Evolutionary conservation across 64 coral and sea anemone genomes (phyloP).

Genomic region (Astreopora myriophthalma): DNA sequence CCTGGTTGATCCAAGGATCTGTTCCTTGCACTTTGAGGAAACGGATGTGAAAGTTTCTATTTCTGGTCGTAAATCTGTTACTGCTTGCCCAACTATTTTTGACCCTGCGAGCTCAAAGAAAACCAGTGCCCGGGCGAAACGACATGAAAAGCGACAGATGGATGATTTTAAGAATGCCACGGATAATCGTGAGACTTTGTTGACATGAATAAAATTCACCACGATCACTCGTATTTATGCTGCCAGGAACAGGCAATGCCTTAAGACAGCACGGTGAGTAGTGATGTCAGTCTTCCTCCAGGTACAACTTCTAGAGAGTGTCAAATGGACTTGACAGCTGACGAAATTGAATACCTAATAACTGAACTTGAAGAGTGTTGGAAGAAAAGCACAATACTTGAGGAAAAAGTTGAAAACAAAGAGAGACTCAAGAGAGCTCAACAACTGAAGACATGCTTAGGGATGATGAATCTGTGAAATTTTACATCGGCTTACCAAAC

Average conservation of each 20-base stretch:
- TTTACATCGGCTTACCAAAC: constrained; percentile 35
- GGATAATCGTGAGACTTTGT: neutral
- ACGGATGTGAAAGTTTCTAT: neutral
- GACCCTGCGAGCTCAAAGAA: neutral
- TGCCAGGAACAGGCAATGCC: neutral
- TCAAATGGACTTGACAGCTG: constrained; percentile 1
- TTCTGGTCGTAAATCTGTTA: neutral
- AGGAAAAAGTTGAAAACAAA: neutral
- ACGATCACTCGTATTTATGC: neutral
- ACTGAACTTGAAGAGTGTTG: neutral
- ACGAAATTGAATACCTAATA: neutral
- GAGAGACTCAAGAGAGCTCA: neutral
- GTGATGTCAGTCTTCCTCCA: neutral
- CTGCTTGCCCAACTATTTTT: neutral
- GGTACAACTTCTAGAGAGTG: neutral
- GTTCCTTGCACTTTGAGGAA: neutral
- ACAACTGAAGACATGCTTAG: constrained; percentile 10
- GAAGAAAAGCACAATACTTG: neutral
- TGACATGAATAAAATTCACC: neutral
- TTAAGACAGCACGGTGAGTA: neutral
- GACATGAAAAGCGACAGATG: too few relatives aligned
- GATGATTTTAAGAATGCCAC: neutral
- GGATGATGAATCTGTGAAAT: constrained; percentile 9
- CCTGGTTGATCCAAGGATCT: too few relatives aligned
- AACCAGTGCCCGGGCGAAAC: too few relatives aligned